These are phyloP conservation scores for Agrypnus murinus DNA, from an alignment of 2,888 invertebrate species.

Conservation along the genomic window DNA sequence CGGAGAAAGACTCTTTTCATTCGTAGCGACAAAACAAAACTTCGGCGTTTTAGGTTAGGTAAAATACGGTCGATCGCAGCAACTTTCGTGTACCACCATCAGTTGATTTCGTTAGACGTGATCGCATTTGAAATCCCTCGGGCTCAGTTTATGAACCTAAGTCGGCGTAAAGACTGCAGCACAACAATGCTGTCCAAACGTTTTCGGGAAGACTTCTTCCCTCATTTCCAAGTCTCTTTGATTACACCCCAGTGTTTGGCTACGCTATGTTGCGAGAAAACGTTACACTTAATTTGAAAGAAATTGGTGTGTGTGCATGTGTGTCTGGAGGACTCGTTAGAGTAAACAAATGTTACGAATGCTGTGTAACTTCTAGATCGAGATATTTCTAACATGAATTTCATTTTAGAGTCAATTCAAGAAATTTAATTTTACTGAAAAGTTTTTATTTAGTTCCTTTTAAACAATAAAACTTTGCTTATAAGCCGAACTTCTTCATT, in stretches of 20 bases:
- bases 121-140: conserved; percentile 63
- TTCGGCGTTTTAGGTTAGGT: conserved; percentile 56
- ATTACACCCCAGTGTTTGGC: conserved; percentile 34
- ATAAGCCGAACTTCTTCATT: conserved; percentile 21
- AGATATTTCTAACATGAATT: not conserved
- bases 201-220: conserved; percentile 57
- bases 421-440: not conserved
- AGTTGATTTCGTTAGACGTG: conserved; percentile 65
- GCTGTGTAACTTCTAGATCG: not conserved
- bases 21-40: conserved; percentile 55
- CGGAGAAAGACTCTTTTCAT: conserved; percentile 42
- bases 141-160: conserved; percentile 64
- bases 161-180: conserved; percentile 61
- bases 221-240: conserved; percentile 52
- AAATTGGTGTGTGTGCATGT: not conserved
- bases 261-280: conserved; percentile 11
- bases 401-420: not conserved
- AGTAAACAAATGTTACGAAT: not conserved
- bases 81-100: conserved; percentile 59
- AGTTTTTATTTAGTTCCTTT: too few species aligned
- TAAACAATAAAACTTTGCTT: conserved; percentile 32
- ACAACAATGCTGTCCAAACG: conserved; percentile 63
- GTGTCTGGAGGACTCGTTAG: not conserved
- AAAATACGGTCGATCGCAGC: conserved; percentile 60
- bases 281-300: conserved; percentile 17